A percentile compares a stretch with the other conserved stretches of the same genome.
Conservation (phyloP, 2,113 vertebrate genomes). For the Patagioenas fasciata region DNA sequence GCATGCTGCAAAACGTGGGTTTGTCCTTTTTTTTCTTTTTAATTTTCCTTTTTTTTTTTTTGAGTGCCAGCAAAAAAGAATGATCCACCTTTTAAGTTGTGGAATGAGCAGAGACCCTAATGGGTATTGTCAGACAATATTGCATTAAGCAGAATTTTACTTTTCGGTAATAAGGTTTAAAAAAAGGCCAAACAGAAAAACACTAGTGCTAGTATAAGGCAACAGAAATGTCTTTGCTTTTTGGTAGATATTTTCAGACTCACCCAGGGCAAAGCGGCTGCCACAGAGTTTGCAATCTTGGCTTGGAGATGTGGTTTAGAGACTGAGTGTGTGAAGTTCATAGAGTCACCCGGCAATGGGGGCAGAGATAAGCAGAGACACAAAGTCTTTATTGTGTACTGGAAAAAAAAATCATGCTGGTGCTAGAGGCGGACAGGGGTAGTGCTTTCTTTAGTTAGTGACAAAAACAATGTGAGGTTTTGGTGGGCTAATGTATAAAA, state of each 20-base stretch:
- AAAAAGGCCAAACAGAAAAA: not conserved
- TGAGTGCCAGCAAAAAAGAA: not conserved
- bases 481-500: not conserved
- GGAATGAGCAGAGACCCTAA: not conserved
- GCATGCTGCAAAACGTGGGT: not conserved
- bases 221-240: not conserved
- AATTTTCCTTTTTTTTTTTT: not conserved
- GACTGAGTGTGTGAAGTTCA: not conserved
- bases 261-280: not conserved
- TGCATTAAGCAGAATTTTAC: not conserved
- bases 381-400: not conserved
- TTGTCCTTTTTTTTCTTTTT: not conserved
- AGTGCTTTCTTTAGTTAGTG: not conserved
- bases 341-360: not conserved
- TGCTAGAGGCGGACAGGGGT: not conserved
- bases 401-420: not conserved
- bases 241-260: not conserved
- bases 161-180: not conserved
- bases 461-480: not conserved
- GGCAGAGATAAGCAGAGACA: not conserved
- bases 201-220: not conserved
- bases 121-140: not conserved
- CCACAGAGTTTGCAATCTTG: not conserved
- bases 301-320: not conserved
- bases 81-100: not conserved